Evolutionary conservation across 2,797 vertebrate genomes (phyloP).

Genomic region (Gobionotothen gibberifrons): DNA sequence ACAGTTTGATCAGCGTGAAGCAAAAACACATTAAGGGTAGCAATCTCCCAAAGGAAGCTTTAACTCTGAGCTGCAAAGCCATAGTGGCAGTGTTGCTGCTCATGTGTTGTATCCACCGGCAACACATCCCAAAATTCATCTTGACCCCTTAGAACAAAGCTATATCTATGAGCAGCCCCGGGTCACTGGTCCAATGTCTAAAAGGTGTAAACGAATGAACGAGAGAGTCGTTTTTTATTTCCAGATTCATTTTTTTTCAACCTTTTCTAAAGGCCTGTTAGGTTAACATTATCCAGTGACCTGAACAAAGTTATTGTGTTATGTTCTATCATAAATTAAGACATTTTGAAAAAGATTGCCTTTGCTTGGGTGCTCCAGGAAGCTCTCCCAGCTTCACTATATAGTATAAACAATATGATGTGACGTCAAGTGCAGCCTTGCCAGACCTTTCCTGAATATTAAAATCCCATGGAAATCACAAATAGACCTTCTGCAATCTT

Average conservation of each 20-base stretch:
- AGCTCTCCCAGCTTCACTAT: not conserved
- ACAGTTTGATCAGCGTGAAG: slow-evolving; percentile 26
- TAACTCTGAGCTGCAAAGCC: slow-evolving; percentile 16
- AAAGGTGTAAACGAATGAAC: not conserved
- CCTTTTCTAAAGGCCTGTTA: not conserved
- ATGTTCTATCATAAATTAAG: too few species aligned
- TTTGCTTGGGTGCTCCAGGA: not conserved
- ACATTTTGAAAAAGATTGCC: not conserved
- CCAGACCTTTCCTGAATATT: slow-evolving; percentile 10
- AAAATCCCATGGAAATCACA: slow-evolving; percentile 1
- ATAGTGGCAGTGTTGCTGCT: slow-evolving; percentile 9
- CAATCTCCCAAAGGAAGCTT: slow-evolving; percentile 21
- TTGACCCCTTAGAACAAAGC: slow-evolving; percentile 15
- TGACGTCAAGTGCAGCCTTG: not conserved
- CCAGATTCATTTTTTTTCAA: slow-evolving; percentile 3
- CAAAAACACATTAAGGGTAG: slow-evolving; percentile 12
- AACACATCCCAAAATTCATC: slow-evolving; percentile 1
- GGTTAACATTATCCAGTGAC: not conserved
- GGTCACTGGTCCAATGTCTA: not conserved
- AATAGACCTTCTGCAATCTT: not conserved
- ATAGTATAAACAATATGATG: not conserved
- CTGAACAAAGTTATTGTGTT: not conserved
- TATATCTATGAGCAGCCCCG: not conserved
- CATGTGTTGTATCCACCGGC: slow-evolving; percentile 11
- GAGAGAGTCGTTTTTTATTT: not conserved